Evolutionary conservation across 1,140 invertebrate species (phyloP).

Genomic region (Maconellicoccus hirsutus): DNA sequence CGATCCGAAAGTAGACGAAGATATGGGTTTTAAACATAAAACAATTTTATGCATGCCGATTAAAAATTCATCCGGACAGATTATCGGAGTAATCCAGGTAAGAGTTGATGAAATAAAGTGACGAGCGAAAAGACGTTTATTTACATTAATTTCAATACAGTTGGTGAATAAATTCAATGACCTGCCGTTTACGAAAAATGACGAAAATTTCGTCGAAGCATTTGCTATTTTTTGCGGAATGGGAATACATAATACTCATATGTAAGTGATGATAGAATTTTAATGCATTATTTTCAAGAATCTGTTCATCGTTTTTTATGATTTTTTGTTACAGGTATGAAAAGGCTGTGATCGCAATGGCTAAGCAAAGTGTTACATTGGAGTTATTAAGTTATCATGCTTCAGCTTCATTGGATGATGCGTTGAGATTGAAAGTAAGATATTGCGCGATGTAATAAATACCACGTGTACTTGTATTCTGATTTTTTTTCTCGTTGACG

Average conservation of each 20-base stretch:
- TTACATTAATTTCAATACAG: conserved; percentile 36
- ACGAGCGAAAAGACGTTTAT: neutral
- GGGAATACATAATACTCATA: conserved; percentile 93
- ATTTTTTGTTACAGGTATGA: conserved; percentile 55
- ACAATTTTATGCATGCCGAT: conserved; percentile 87
- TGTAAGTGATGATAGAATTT: conserved; percentile 41
- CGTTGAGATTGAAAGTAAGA: conserved; percentile 64
- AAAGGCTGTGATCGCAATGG: conserved; percentile 81
- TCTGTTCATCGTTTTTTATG: neutral
- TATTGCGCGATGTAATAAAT: no score
- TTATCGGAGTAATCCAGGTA: conserved; percentile 84
- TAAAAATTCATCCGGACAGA: conserved; percentile 73
- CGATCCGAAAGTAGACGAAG: conserved; percentile 72
- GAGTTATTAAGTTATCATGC: conserved; percentile 95
- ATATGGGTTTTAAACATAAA: conserved; percentile 62
- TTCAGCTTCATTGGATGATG: conserved; percentile 79
- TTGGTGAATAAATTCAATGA: conserved; percentile 87
- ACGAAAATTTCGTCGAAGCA: conserved; percentile 87
- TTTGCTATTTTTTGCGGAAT: conserved; percentile 97
- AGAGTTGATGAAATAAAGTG: neutral
- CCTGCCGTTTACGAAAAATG: conserved; percentile 76
- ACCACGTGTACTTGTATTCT: no score
- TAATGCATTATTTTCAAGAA: neutral
- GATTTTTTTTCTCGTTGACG: no score
- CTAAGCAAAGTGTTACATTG: conserved; percentile 87